A percentile compares a stretch with the other conserved stretches of the same genome.
Conservation (phyloP, 2,797 vertebrate genomes). For the Buceros bicornis region DNA sequence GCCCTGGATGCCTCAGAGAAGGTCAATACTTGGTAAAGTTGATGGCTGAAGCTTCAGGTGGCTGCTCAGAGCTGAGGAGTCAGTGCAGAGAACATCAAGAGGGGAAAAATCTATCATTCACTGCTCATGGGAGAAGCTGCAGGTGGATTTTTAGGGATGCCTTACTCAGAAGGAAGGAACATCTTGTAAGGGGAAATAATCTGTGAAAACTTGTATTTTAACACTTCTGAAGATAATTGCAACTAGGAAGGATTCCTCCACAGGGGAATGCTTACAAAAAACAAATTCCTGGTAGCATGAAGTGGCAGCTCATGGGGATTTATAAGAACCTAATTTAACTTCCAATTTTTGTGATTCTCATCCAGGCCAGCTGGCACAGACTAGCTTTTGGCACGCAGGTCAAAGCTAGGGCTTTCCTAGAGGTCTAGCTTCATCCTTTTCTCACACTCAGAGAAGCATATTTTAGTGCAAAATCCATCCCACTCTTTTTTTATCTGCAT, state of each 20-base stretch:
- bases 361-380: background rate
- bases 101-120: background rate
- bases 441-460: background rate
- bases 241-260: background rate
- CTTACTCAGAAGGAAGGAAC: background rate
- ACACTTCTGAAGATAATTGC: background rate
- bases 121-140: background rate
- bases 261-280: background rate
- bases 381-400: background rate
- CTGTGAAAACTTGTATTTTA: background rate
- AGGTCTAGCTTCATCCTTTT: background rate
- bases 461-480: constrained; percentile 22
- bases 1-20: background rate
- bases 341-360: background rate
- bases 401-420: constrained; percentile 8
- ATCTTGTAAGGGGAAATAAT: background rate
- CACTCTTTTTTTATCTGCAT: background rate
- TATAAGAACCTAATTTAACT: background rate
- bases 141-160: background rate
- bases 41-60: background rate
- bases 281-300: background rate
- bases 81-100: background rate
- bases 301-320: background rate
- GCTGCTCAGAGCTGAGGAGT: background rate
- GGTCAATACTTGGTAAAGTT: background rate